Evolutionary conservation across 2,113 vertebrate genomes (phyloP), one percentile per base, ranked within the genome.

Genomic region (Morphnarchus princeps): DNA sequence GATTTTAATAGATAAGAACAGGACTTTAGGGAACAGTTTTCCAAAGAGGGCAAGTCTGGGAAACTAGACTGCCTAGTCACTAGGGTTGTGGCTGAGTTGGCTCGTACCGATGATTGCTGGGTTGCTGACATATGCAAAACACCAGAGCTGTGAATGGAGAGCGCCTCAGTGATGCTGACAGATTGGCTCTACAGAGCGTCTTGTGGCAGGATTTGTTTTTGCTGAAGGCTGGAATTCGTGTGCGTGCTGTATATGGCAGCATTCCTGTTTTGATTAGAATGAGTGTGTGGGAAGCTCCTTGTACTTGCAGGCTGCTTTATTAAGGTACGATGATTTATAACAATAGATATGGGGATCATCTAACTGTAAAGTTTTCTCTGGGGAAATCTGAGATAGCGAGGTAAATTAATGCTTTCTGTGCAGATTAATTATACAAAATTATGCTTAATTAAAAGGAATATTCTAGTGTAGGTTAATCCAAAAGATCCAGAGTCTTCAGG

Each of bases 391-490:
- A 91, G 50, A 87, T 92, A 91, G 38, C 58, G 85, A 73, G 47
- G 52, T 76, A 73, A 95, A 88, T 78, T 13, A 95, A 87, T 91
- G 67, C 38, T 80, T 94, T 96, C 57, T 87, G 42, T 49, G 13
- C 22, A 66, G 77, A 87, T 94, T 93, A 95, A 93, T 97, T 87
- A 62, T 65, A 71, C 29, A 38, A 89, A 96, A 93, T 89, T 76
- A 82, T 82, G 55, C 61, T 95, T 95, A 95, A 95, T 95, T 96
- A 74, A 87, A 91, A 76, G 8, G 49, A 84, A 65, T 83, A 40
- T 76, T 87, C 92, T 82, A 42, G 38, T 86, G 34, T 32, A 67
- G 6, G 28, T 66, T 91, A 78, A 89, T 91, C 57, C 7, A 87
- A 85, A 93, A 82, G 63, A 80, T 57, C 34, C 49, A 70, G 62